Evolutionary conservation across 2,113 vertebrate genomes (phyloP), one percentile per base, ranked within the genome.

Genomic region (Limnothrissa miodon): DNA sequence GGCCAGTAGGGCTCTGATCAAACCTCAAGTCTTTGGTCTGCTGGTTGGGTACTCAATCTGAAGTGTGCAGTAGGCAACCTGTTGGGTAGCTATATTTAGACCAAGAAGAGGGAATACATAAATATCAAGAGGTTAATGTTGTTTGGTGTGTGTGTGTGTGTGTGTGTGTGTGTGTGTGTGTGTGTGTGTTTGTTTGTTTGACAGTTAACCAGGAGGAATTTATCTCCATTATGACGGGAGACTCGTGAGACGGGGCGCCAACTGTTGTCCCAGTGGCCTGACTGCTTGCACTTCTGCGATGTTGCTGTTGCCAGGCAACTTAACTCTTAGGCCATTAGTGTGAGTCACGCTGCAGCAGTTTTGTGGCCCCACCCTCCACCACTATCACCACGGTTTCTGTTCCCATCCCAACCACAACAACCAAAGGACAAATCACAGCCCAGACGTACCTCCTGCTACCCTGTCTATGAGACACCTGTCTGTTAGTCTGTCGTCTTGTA

Each of bases 181-280:
- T 25, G 62, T 45, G 79, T 79, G 62, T 23, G 78, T 44, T 6
- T 85, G 80, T 89, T 82, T 84, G 83, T 86, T 86, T 83, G 87
- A 15, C 92, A 99, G 97, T 99, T 89, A 99, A 97, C 90, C 97
- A 97, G 90, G 97, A 98, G 46, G 98, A 99, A 90, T 99, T 99
- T 89, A 93, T 98, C 89, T 93, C 97, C 90, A 99, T 99, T 90
- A 99, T 99, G 97, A 97, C 95, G 0, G 95, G 93, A 89, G 98
- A 99, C 89, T 95, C 97, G 86, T 99, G 95, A 94, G 80, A 11
- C 39, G 13, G 25, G 39, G 44, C 9, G 33, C 4, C 62, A 21
- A 80, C 6, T 56, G 19, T 53, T 21, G 51, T 19, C 44, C 62
- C 10, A 48, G 23, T 45, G n/a, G 79, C 48, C 42, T 78, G 62